Evolutionary conservation across 2,888 invertebrate genomes (phyloP).

Genomic region (Bimastos eiseni): DNA sequence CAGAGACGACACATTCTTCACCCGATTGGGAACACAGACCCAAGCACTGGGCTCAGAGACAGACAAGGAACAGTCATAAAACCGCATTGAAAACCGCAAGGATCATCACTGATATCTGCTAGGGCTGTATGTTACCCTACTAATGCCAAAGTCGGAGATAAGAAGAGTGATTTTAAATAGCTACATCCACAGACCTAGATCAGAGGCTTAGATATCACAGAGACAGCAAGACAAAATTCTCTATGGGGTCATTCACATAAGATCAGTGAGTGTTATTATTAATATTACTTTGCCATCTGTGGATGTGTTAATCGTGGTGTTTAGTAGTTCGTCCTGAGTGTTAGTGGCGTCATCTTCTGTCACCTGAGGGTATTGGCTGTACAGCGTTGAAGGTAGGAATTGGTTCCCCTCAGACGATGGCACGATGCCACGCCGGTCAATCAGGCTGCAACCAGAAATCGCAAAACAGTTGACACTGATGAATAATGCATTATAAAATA

Average conservation of each 20-base stretch:
- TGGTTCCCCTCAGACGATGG: background rate
- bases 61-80: no score
- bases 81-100: no score
- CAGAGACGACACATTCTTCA: no score
- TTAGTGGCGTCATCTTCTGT: background rate
- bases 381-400: background rate
- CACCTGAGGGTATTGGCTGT: background rate
- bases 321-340: background rate
- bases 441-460: background rate
- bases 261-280: background rate
- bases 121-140: no score
- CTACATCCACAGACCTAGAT: no score
- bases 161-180: no score
- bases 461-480: background rate
- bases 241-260: background rate
- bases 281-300: background rate
- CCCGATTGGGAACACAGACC: no score
- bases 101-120: no score
- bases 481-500: no score
- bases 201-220: background rate
- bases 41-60: no score
- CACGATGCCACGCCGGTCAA: slow-evolving; percentile 1
- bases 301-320: background rate
- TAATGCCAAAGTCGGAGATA: no score
- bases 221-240: background rate